Evolutionary conservation across 2,888 invertebrate species (phyloP).

Genomic region (Coleophora flavipennella): DNA sequence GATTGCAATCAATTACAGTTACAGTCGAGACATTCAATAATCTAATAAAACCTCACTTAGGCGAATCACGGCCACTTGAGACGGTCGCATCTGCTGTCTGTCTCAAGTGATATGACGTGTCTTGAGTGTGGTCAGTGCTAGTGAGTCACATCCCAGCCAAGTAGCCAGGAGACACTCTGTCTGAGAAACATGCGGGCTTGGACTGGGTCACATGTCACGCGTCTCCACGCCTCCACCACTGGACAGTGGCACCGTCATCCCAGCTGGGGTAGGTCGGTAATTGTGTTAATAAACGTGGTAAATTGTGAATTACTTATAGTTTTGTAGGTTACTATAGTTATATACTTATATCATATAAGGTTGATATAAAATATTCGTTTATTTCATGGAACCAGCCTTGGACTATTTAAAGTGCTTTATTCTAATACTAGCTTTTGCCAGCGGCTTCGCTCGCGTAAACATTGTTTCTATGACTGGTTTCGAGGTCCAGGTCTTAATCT

Average conservation of each 20-base stretch:
- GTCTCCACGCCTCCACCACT: background rate
- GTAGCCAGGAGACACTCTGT: conserved; percentile 54
- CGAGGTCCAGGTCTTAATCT: too few relatives aligned
- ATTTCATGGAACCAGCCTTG: too few relatives aligned
- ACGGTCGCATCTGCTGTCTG: conserved; percentile 11
- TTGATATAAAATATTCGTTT: too few relatives aligned
- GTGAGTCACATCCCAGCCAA: conserved; percentile 20
- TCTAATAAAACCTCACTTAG: background rate
- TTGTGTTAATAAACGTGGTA: conserved; percentile 24
- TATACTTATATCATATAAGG: too few relatives aligned
- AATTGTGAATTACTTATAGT: too few relatives aligned
- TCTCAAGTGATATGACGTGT: conserved; percentile 18
- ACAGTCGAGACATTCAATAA: background rate
- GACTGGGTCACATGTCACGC: conserved; percentile 3
- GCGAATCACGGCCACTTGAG: conserved; percentile 30
- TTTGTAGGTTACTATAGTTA: too few relatives aligned
- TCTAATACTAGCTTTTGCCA: too few relatives aligned
- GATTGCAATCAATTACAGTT: too few relatives aligned
- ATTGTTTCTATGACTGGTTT: too few relatives aligned
- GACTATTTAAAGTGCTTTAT: too few relatives aligned
- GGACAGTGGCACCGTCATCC: conserved; percentile 3
- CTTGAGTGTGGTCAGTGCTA: conserved; percentile 43
- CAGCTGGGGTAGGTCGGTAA: conserved; percentile 37
- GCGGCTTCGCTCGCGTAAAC: too few relatives aligned
- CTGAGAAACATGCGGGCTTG: conserved; percentile 46